Conservation (phyloP, 2,797 vertebrate genomes). For the Oryzias sinensis region DNA sequence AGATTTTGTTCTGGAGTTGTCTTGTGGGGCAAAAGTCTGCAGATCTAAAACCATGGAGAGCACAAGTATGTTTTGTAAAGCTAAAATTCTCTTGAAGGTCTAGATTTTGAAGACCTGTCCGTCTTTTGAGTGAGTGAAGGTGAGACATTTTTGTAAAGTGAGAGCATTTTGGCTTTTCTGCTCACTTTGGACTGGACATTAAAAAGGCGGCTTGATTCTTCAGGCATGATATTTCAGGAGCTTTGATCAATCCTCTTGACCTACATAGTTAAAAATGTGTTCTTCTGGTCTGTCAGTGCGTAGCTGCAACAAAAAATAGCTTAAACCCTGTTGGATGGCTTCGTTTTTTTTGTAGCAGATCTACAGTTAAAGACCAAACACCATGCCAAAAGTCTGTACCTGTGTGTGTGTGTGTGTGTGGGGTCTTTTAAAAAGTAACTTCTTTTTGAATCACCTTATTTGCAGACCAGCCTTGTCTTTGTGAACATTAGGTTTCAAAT, state of each 20-base stretch:
- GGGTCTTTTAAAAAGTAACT: too few relatives aligned
- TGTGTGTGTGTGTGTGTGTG: too few relatives aligned
- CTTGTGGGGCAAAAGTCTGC: constrained; percentile 18
- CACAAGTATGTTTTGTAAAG: constrained; percentile 14
- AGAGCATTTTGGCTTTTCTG: constrained; percentile 4
- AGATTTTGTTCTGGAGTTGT: constrained; percentile 10
- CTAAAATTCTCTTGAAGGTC: background rate
- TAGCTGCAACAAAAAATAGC: too few relatives aligned
- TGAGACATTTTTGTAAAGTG: constrained; percentile 12
- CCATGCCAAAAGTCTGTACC: too few relatives aligned
- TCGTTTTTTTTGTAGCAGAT: too few relatives aligned
- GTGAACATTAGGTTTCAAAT: too few relatives aligned
- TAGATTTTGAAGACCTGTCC: constrained; percentile 6
- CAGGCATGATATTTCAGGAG: background rate
- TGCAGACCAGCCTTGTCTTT: too few relatives aligned
- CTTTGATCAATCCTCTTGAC: background rate
- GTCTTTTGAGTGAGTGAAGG: constrained; percentile 1
- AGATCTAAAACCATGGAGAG: constrained; percentile 25
- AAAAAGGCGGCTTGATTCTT: constrained; percentile 7
- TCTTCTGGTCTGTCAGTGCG: background rate
- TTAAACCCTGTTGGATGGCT: too few relatives aligned
- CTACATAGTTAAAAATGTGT: background rate
- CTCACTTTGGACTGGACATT: constrained; percentile 3
- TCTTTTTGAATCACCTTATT: too few relatives aligned
- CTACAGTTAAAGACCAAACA: too few relatives aligned